These are phyloP conservation scores for Protophormia terraenovae DNA, from an alignment of 2,888 invertebrate species.

Conservation along the genomic window DNA sequence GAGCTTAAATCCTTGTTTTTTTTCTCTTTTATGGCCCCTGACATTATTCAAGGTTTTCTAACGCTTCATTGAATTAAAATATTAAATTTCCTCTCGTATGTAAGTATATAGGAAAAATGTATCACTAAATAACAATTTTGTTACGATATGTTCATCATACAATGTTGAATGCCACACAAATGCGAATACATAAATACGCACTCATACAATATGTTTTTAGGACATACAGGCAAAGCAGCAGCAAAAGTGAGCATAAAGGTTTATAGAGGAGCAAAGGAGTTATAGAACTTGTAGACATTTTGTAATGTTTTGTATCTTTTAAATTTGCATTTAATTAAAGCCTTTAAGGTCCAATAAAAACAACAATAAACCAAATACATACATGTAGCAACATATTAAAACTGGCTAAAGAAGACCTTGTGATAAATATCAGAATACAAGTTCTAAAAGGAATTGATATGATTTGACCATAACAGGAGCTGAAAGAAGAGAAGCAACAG, in stretches of 20 bases:
- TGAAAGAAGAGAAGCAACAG: neutral
- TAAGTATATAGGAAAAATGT: neutral
- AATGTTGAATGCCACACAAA: neutral
- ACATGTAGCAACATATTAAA: neutral
- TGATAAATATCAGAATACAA: slow-evolving; percentile 58
- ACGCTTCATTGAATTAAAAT: slow-evolving; percentile 44
- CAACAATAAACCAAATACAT: neutral
- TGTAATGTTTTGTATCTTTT: slow-evolving; percentile 55
- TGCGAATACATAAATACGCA: neutral
- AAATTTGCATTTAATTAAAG: slow-evolving; percentile 65
- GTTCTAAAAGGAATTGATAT: slow-evolving; percentile 44
- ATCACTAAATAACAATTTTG: slow-evolving; percentile 11
- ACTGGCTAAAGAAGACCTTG: slow-evolving; percentile 41
- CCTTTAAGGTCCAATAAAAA: slow-evolving; percentile 44
- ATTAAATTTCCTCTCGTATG: slow-evolving; percentile 26
- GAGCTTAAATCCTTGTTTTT: neutral
- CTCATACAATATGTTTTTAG: neutral
- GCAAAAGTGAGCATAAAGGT: neutral
- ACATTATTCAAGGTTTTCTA: slow-evolving; percentile 49
- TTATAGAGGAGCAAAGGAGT: neutral
- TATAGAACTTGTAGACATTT: slow-evolving; percentile 56
- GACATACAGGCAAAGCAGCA: neutral
- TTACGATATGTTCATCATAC: too few relatives aligned
- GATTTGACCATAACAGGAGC: slow-evolving; percentile 59
- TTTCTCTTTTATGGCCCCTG: slow-evolving; percentile 39